A percentile compares a stretch with the other conserved stretches of the same genome.
These are phyloP conservation scores for Pelmatolapia mariae DNA, from an alignment of 2,113 vertebrate genomes.

Conservation along the genomic window DNA sequence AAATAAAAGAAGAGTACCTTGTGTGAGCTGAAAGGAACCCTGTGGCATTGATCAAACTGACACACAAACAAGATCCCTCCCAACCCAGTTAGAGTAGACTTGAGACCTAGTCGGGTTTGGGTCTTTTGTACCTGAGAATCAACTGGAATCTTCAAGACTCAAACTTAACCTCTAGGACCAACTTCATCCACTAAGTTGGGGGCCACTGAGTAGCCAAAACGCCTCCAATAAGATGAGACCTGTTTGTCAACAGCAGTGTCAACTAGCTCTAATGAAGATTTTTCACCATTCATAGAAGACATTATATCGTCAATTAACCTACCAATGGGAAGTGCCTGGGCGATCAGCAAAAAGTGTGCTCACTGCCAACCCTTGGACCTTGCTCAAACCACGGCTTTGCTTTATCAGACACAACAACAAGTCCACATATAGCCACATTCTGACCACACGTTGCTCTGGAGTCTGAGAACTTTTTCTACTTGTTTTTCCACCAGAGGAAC, in stretches of 20 bases:
- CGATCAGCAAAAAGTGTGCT: neutral
- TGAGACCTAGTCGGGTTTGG: neutral
- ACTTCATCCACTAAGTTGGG: neutral
- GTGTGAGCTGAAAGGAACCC: neutral
- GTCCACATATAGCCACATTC: neutral
- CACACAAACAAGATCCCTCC: neutral
- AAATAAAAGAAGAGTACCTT: neutral
- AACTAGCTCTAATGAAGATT: neutral
- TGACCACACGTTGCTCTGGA: neutral
- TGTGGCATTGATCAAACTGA: neutral
- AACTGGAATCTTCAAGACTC: neutral
- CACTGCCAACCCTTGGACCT: neutral
- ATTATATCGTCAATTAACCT: neutral
- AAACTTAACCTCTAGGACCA: accelerated
- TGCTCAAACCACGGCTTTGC: neutral
- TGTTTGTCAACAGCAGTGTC: neutral
- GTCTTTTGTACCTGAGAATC: neutral
- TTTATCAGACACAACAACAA: neutral
- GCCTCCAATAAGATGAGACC: neutral
- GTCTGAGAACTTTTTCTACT: neutral
- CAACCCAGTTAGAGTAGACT: neutral
- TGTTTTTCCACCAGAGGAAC: neutral
- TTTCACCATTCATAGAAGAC: neutral
- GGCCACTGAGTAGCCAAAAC: neutral
- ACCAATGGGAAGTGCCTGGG: neutral